A percentile compares a stretch with the other conserved stretches of the same genome.
Evolutionary conservation across 2,797 vertebrate species (phyloP).

Genomic region (Taenioides sp.): DNA sequence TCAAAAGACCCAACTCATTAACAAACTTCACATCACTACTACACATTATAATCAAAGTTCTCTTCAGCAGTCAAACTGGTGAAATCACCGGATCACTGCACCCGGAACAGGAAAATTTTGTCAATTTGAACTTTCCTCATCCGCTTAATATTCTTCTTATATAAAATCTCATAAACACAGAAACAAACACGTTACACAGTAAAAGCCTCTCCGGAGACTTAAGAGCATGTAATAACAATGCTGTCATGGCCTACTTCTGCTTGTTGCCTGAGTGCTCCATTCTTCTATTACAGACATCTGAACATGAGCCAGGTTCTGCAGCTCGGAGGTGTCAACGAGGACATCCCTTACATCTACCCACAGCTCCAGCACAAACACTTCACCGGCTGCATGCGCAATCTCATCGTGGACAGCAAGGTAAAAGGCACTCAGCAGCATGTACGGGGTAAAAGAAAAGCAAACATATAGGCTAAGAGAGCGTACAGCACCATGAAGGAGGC

Average conservation of each 20-base stretch:
- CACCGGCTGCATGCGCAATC: conserved; percentile 86
- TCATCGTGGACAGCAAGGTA: conserved; percentile 89
- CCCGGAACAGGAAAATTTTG: not conserved
- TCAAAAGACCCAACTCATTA: too few relatives aligned
- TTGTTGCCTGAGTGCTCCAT: not conserved
- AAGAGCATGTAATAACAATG: not conserved
- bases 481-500: conserved; percentile 12
- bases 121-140: not conserved
- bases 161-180: not conserved
- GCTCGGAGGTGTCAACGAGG: conserved; percentile 87
- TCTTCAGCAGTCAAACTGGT: too few relatives aligned
- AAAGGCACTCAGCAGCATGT: conserved; percentile 20
- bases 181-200: not conserved
- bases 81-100: not conserved
- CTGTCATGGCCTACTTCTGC: not conserved
- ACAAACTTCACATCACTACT: too few relatives aligned
- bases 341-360: conserved; percentile 83
- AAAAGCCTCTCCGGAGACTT: not conserved
- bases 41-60: too few relatives aligned
- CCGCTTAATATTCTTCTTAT: not conserved
- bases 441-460: not conserved
- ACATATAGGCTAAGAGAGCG: conserved; percentile 8
- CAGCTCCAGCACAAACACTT: conserved; percentile 87
- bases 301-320: conserved; percentile 85
- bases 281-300: conserved; percentile 73